A percentile compares a stretch with the other conserved stretches of the same genome.
Conservation (phyloP, 1,140 invertebrate genomes). For the Pseudomyrmex flavicornis region DNA sequence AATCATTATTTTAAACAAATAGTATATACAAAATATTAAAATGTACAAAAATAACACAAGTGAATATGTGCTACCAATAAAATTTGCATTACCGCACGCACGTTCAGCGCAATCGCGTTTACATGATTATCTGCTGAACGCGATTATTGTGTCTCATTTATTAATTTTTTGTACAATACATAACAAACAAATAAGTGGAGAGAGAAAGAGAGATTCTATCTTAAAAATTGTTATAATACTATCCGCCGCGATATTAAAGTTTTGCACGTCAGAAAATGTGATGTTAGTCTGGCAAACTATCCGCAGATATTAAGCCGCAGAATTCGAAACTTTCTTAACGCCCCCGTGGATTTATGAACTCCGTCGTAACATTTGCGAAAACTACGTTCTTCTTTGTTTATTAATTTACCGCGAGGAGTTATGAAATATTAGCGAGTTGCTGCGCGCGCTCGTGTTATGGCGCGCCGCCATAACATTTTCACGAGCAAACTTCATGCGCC, state of each 20-base stretch:
- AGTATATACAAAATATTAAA: too few species aligned
- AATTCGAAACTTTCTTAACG: slow-evolving; percentile 45
- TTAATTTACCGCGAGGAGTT: slow-evolving; percentile 43
- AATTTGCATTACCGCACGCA: too few species aligned
- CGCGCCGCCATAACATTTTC: not conserved
- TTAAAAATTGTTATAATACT: slow-evolving; percentile 26
- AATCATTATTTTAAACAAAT: too few species aligned
- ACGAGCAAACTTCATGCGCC: slow-evolving; percentile 4
- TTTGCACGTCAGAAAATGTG: not conserved
- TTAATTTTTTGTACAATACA: too few species aligned
- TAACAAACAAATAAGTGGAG: not conserved
- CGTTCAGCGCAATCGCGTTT: too few species aligned
- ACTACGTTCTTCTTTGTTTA: slow-evolving; percentile 24
- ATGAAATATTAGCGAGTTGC: slow-evolving; percentile 8
- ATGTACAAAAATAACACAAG: too few species aligned
- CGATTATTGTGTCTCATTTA: too few species aligned
- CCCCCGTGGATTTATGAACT: slow-evolving; percentile 26
- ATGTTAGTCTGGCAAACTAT: slow-evolving; percentile 17
- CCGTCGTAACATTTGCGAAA: slow-evolving; percentile 21
- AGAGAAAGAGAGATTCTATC: not conserved
- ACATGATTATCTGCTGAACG: too few species aligned
- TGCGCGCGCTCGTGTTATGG: not conserved
- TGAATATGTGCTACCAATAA: too few species aligned
- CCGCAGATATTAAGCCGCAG: slow-evolving; percentile 46
- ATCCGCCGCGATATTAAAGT: slow-evolving; percentile 3